Conservation (phyloP, 1,140 invertebrate genomes). For the Sycobia sp. region DNA sequence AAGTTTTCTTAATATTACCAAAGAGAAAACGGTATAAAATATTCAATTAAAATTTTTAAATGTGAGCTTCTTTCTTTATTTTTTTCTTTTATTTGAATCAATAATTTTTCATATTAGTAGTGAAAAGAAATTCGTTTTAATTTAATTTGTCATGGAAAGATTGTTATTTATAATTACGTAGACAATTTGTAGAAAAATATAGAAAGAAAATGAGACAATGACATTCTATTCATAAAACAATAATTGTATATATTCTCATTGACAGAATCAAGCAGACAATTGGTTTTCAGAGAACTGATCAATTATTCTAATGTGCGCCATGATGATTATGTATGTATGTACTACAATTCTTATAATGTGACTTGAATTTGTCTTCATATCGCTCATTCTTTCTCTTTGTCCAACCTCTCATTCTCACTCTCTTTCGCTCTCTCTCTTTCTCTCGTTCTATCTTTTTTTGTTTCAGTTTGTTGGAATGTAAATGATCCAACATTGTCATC, state of each 20-base stretch:
- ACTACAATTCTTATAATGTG: slow-evolving; percentile 7
- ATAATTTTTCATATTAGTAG: no score
- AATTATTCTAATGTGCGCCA: background rate
- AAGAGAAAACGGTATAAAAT: no score
- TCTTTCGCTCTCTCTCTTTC: background rate
- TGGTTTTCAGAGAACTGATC: slow-evolving; percentile 22
- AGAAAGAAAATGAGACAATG: slow-evolving; percentile 3
- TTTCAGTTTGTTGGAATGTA: background rate
- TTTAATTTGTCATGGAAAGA: no score
- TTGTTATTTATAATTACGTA: no score
- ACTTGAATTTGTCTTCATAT: background rate
- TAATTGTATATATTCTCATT: background rate
- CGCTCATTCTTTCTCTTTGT: background rate
- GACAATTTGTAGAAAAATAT: background rate
- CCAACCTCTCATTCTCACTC: background rate
- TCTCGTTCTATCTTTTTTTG: background rate
- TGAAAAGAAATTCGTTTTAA: no score
- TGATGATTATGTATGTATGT: slow-evolving; percentile 3
- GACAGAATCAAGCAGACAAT: background rate
- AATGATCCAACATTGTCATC: background rate
- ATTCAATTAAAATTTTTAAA: background rate
- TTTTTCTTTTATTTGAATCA: no score
- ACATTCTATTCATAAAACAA: no score
- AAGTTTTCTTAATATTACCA: no score
- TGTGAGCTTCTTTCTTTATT: background rate